phyloP scores from a whole-genome alignment of 1,140 invertebrate genomes.

The Gryon sp. region DNA sequence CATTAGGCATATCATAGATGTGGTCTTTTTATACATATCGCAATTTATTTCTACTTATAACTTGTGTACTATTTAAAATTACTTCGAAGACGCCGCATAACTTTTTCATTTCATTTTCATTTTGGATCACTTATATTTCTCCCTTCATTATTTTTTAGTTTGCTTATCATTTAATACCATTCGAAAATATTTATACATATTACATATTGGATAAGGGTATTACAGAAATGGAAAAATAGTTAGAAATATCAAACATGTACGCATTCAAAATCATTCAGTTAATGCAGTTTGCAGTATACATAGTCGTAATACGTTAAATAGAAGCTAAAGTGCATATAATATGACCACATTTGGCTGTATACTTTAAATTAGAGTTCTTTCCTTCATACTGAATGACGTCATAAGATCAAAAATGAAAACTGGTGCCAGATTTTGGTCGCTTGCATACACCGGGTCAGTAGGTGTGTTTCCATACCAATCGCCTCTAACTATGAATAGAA shows the following conservation, averaged over 20 bases:
- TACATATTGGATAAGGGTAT: too few species aligned
- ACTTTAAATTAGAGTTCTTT: constrained; percentile 37
- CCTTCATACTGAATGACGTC: constrained; percentile 33
- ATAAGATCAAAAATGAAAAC: constrained; percentile 53
- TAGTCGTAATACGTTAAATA: constrained; percentile 4
- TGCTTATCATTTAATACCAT: too few species aligned
- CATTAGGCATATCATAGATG: constrained; percentile 53
- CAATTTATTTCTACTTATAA: constrained; percentile 50
- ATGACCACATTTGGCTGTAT: constrained; percentile 29
- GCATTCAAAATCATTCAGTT: too few species aligned
- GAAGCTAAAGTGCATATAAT: constrained; percentile 6
- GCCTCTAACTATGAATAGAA: constrained; percentile 66
- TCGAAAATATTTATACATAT: too few species aligned
- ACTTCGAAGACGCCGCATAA: too few species aligned
- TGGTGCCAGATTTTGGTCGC: constrained; percentile 52
- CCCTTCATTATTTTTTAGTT: too few species aligned
- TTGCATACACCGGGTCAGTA: constrained; percentile 45
- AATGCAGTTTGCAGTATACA: constrained; percentile 4
- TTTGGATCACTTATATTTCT: too few species aligned
- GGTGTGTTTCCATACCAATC: constrained; percentile 61
- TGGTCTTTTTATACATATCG: constrained; percentile 46
- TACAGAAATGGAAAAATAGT: too few species aligned
- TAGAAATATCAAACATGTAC: too few species aligned
- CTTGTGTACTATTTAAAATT: constrained; percentile 16
- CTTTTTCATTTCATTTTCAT: too few species aligned